Evolutionary conservation across 2,888 invertebrate genomes (phyloP).

Genomic region (Drosophila prostipennis): DNA sequence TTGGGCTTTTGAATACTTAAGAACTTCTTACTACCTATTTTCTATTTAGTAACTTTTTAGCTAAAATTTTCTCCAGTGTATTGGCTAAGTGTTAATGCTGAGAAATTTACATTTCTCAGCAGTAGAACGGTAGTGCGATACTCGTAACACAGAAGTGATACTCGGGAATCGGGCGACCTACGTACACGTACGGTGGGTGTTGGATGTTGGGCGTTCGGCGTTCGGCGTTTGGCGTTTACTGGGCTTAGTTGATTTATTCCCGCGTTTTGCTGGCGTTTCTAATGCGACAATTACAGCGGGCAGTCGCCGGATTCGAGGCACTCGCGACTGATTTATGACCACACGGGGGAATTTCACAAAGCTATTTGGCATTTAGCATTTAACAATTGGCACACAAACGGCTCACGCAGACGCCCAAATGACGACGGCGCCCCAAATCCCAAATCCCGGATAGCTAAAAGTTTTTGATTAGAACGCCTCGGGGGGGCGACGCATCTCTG

Average conservation of each 20-base stretch:
- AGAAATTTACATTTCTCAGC: slow-evolving; percentile 22
- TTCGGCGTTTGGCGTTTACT: slow-evolving; percentile 32
- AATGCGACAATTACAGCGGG: slow-evolving; percentile 72
- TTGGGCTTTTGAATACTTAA: no score
- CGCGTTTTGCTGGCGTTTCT: slow-evolving; percentile 72
- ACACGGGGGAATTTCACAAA: slow-evolving; percentile 66
- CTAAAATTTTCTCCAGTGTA: slow-evolving; percentile 1
- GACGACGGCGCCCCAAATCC: slow-evolving; percentile 29
- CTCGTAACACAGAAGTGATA: slow-evolving; percentile 16
- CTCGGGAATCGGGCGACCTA: slow-evolving; percentile 30
- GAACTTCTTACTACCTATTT: no score
- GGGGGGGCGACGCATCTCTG: slow-evolving; percentile 25
- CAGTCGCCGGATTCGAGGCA: slow-evolving; percentile 64
- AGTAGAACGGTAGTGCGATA: slow-evolving; percentile 22
- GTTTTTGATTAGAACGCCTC: slow-evolving; percentile 58
- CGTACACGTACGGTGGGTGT: slow-evolving; percentile 53
- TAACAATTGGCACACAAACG: slow-evolving; percentile 70
- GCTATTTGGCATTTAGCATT: slow-evolving; percentile 45
- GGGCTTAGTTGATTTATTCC: slow-evolving; percentile 74
- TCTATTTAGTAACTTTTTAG: no score
- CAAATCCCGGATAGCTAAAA: slow-evolving; percentile 52
- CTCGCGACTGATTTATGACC: slow-evolving; percentile 72
- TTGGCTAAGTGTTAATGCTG: not conserved
- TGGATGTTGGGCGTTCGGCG: slow-evolving; percentile 15
- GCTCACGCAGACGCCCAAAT: slow-evolving; percentile 39